These are phyloP conservation scores for Mythimna lalbum DNA, from an alignment of 2,888 invertebrate species.

Conservation along the genomic window DNA sequence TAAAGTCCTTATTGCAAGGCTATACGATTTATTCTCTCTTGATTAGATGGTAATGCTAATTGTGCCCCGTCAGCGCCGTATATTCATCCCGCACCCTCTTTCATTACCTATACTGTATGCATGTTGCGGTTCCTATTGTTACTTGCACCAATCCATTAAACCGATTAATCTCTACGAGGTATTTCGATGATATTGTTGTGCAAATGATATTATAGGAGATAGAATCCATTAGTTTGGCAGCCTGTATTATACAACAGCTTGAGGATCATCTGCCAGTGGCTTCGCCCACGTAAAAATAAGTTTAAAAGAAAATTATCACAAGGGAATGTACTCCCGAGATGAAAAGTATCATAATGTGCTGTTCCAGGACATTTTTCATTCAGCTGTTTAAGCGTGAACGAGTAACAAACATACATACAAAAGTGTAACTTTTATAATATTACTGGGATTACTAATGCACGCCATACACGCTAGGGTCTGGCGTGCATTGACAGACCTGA, in stretches of 20 bases:
- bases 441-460: no score
- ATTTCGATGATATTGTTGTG: slow-evolving; percentile 79
- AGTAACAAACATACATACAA: no score
- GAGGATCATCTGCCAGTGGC: background rate
- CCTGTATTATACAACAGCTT: slow-evolving; percentile 7
- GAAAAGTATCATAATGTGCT: no score
- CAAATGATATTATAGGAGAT: slow-evolving; percentile 63
- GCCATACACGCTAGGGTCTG: no score
- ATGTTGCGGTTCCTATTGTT: slow-evolving; percentile 86
- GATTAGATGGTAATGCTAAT: slow-evolving; percentile 58
- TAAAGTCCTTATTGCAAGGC: slow-evolving; percentile 65
- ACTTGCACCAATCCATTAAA: slow-evolving; percentile 86
- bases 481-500: no score
- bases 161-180: slow-evolving; percentile 80
- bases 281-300: no score
- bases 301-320: no score
- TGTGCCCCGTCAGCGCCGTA: slow-evolving; percentile 77
- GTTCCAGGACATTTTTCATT: no score
- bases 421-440: no score
- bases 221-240: slow-evolving; percentile 37
- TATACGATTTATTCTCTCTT: slow-evolving; percentile 73
- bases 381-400: no score
- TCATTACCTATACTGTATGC: slow-evolving; percentile 87
- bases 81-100: slow-evolving; percentile 87
- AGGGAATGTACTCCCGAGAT: no score